Evolutionary conservation across 2,888 invertebrate genomes (phyloP).

Genomic region (Lepetodrilus schrolli): DNA sequence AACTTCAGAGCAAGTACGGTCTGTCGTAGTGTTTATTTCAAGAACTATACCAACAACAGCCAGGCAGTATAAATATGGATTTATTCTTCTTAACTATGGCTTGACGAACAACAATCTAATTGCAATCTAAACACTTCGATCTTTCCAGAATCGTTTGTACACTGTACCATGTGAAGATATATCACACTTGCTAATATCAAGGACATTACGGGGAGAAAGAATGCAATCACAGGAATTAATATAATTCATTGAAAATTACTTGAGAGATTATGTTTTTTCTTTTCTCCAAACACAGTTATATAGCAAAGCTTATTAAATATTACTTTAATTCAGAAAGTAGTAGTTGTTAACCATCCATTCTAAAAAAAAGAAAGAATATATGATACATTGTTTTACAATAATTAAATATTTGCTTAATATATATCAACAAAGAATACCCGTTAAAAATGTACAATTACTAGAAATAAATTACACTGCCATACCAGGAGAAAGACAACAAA

Average conservation of each 20-base stretch:
- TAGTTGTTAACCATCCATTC: too few relatives aligned
- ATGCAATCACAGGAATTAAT: not conserved
- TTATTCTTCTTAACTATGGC: not conserved
- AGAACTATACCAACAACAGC: not conserved
- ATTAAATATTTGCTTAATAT: too few relatives aligned
- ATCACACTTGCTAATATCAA: not conserved
- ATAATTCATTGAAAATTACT: constrained; percentile 15
- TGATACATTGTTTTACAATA: too few relatives aligned
- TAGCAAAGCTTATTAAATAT: too few relatives aligned
- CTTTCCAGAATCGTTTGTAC: not conserved
- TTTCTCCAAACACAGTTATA: too few relatives aligned
- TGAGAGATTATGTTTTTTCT: too few relatives aligned
- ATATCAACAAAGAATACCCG: constrained; percentile 18
- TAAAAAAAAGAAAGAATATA: too few relatives aligned
- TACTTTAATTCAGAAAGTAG: too few relatives aligned
- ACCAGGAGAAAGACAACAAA: constrained; percentile 1
- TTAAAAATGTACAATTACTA: constrained; percentile 10
- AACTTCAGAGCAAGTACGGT: too few relatives aligned
- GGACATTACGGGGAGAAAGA: constrained; percentile 2
- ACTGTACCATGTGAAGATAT: not conserved
- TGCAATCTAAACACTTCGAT: not conserved
- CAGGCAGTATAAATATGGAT: constrained; percentile 11
- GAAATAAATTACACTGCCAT: constrained; percentile 15
- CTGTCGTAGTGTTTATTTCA: too few relatives aligned
- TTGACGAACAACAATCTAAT: not conserved